Percentiles rank a stretch among this genome's conserved stretches.
These are phyloP conservation scores for Aselliscus stoliczkanus DNA, from an alignment of 2,797 vertebrate species.

Conservation along the genomic window DNA sequence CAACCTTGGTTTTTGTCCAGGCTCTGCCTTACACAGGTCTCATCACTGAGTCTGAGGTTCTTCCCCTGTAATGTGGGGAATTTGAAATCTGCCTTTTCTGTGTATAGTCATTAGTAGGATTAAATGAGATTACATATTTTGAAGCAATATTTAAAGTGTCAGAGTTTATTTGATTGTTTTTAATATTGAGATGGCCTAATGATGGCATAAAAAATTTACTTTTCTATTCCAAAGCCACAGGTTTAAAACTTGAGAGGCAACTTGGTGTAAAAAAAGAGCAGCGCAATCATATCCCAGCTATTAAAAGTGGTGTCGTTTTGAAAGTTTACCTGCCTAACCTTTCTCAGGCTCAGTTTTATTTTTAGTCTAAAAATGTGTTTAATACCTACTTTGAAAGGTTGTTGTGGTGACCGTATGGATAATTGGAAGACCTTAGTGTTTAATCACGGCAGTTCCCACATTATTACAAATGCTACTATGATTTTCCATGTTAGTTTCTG, in stretches of 20 bases:
- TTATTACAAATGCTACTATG: background rate
- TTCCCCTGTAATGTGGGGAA: too few relatives aligned
- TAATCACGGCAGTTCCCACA: background rate
- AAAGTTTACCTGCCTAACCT: background rate
- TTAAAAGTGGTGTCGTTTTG: background rate
- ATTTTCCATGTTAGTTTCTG: background rate
- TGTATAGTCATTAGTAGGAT: background rate
- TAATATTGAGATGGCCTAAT: background rate
- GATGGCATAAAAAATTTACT: background rate
- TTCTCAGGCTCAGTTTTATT: background rate
- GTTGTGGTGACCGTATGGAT: background rate
- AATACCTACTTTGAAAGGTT: background rate
- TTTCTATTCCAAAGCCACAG: background rate
- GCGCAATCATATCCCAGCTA: background rate
- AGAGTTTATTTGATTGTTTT: background rate
- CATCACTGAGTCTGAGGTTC: background rate
- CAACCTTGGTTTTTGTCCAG: background rate
- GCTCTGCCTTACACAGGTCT: background rate
- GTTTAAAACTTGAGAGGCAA: background rate
- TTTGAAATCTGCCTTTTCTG: background rate
- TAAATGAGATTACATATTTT: background rate
- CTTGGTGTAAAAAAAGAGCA: background rate
- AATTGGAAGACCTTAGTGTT: background rate
- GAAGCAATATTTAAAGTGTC: conserved; percentile 3
- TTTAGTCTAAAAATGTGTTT: background rate